These are phyloP conservation scores for Hozukius guyotensis DNA, from an alignment of 2,797 vertebrate genomes.

Conservation along the genomic window DNA sequence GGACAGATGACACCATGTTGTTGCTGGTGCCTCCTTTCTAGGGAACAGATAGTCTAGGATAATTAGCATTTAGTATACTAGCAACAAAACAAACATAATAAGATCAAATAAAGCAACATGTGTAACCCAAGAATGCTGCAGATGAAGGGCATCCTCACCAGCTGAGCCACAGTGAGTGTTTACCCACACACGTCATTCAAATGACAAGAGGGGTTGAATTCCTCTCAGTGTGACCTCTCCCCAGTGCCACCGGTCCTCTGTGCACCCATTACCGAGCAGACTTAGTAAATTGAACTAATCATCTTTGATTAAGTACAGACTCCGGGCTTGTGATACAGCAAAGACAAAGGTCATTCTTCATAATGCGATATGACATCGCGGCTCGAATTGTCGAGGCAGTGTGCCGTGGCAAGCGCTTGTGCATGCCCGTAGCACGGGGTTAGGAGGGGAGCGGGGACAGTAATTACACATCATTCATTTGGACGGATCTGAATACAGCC, in stretches of 20 bases:
- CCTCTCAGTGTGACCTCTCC: slow-evolving; percentile 65
- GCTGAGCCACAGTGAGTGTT: slow-evolving; percentile 43
- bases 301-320: slow-evolving; percentile 82
- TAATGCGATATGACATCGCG: slow-evolving; percentile 73
- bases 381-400: slow-evolving; percentile 47
- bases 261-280: slow-evolving; percentile 68
- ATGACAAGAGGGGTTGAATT: slow-evolving; percentile 29
- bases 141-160: slow-evolving; percentile 8
- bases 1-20: neutral
- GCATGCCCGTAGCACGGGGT: neutral
- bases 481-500: slow-evolving; percentile 32
- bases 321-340: slow-evolving; percentile 66
- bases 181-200: slow-evolving; percentile 46
- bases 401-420: slow-evolving; percentile 9
- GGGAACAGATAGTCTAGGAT: too few species aligned
- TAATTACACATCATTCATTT: slow-evolving; percentile 76
- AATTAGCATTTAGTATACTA: neutral
- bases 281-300: slow-evolving; percentile 81
- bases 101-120: neutral
- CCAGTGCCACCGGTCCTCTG: slow-evolving; percentile 49
- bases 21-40: neutral
- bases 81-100: neutral
- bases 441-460: slow-evolving; percentile 24
- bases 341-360: slow-evolving; percentile 78
- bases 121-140: neutral